Conservation (phyloP, 2,113 vertebrate species). For the Pyrgilauda ruficollis region DNA sequence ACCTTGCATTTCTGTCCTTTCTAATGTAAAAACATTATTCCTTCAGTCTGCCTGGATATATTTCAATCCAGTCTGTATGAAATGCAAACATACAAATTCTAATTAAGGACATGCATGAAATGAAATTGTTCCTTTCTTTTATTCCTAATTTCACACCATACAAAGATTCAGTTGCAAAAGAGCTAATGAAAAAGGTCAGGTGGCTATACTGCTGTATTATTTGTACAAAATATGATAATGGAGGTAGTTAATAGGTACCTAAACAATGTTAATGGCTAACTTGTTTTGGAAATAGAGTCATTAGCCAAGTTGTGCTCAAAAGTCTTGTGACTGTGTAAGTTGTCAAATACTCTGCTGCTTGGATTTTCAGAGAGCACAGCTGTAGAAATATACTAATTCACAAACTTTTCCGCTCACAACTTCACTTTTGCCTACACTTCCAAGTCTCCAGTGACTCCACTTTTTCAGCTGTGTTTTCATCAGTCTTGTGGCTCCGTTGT, state of each 20-base stretch:
- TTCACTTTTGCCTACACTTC: background rate
- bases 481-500: background rate
- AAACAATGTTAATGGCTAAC: constrained; percentile 31
- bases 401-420: background rate
- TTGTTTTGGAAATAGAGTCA: constrained; percentile 23
- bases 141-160: background rate
- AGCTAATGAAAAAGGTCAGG: background rate
- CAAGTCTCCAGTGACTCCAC: background rate
- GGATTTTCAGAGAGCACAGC: background rate
- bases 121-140: background rate
- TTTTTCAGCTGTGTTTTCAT: background rate
- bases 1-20: background rate
- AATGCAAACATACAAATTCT: background rate
- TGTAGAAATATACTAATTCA: background rate
- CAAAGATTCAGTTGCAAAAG: background rate
- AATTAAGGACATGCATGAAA: background rate
- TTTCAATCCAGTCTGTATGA: background rate
- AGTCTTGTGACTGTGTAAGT: background rate
- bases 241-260: constrained; percentile 35
- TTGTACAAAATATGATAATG: constrained; percentile 11
- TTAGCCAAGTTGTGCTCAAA: background rate
- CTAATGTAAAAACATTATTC: background rate
- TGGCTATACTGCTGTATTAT: background rate
- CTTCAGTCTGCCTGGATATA: background rate
- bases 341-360: background rate